Evolutionary conservation across 2,113 vertebrate species (phyloP), one percentile per base, ranked within the genome.

Genomic region (Romanogobio albipinnatus): DNA sequence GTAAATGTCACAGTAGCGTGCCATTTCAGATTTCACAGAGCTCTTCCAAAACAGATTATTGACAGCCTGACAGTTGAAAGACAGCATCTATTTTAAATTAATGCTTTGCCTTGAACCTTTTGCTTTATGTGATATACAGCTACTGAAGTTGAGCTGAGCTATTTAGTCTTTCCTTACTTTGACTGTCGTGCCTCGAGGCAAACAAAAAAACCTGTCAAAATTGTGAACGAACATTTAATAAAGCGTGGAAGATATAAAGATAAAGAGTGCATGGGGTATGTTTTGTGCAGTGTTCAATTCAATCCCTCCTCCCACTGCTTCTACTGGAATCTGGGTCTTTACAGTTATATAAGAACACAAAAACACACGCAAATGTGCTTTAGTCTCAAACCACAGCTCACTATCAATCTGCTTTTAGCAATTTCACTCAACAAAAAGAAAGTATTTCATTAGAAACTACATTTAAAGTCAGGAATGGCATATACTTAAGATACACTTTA

Each of bases 1-100:
- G n/a, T 80, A 80, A 80, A 62, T 79, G 39, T 79, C 77, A 79
- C 76, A 78, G 22, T 9, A 26, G 73, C 45, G 14, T 45, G 77
- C 24, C 39, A 80, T 47, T 80, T 80, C 58, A 64, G 36, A 79
- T 76, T 53, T 76, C 47, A 76, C 47, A 53, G 73, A 51, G 77
- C 13, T 47, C 39, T 61, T 62, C 47, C 58, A 79, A 45, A 80
- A 14, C 39, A 24, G 59, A 47, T 49, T 47, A 78, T 59, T 79
- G 76, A 61, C 36, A 45, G 13, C 22, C 47, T 51, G 47, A 76
- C 73, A 51, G 71, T 49, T 74, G 71, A 74, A 45, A 49, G 43
- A 49, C 71, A 49, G 22, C 71, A 53, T 53, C 73, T 17, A 26
- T 49, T 53, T 53, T 76, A 53, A 49, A 76, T 8, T 53, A 76